These are phyloP conservation scores for Tiliacea aurago DNA, from an alignment of 2,888 invertebrate species.

Conservation along the genomic window DNA sequence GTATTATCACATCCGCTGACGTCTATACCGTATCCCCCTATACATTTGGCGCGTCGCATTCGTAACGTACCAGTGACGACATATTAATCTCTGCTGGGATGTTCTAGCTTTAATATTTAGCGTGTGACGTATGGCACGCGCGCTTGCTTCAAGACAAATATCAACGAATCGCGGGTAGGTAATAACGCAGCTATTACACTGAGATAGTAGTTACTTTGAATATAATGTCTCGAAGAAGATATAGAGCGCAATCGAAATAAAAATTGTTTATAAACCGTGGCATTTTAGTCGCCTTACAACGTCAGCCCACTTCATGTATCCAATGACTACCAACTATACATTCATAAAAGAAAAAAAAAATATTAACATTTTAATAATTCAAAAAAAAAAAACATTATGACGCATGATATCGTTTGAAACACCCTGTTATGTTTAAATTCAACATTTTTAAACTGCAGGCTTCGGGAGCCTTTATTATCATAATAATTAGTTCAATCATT, in stretches of 20 bases:
- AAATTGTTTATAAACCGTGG: too few species aligned
- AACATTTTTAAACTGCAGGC: too few species aligned
- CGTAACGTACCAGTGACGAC: constrained; percentile 80
- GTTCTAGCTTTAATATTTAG: constrained; percentile 76
- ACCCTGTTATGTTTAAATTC: too few species aligned
- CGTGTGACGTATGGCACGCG: constrained; percentile 67
- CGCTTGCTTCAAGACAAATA: constrained; percentile 68
- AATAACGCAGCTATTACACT: constrained; percentile 47
- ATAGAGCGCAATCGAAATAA: constrained; percentile 1
- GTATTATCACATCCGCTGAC: constrained; percentile 45
- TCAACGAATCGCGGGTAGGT: constrained; percentile 50
- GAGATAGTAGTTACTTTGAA: constrained; percentile 12
- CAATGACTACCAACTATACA: too few species aligned
- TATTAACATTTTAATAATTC: too few species aligned
- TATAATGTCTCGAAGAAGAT: constrained; percentile 11
- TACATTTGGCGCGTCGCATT: constrained; percentile 69
- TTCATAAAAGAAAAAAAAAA: too few species aligned
- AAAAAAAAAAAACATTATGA: too few species aligned
- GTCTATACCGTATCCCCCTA: constrained; percentile 52
- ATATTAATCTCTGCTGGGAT: constrained; percentile 80
- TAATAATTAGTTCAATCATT: too few species aligned
- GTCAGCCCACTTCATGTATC: too few species aligned
- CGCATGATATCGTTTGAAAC: too few species aligned
- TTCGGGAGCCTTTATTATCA: too few species aligned
- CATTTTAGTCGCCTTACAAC: too few species aligned